Conservation (phyloP, 2,888 invertebrate species). For the Falcaria lacertinaria region DNA sequence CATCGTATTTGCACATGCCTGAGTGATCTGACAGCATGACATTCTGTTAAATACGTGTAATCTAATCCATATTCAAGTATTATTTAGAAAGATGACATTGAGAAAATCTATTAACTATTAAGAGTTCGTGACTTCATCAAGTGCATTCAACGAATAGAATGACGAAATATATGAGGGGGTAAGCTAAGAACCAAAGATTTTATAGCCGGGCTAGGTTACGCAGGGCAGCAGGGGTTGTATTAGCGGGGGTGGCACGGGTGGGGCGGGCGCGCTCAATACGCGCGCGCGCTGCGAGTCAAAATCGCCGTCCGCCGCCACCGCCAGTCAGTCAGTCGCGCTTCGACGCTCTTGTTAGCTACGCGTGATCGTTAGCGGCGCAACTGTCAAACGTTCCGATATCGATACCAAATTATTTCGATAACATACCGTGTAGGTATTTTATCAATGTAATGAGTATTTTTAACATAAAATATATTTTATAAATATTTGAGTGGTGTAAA, state of each 20-base stretch:
- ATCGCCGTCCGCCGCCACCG: constrained; percentile 24
- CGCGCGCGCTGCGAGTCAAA: constrained; percentile 62
- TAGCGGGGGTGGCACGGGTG: constrained; percentile 56
- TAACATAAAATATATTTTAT: too few species aligned
- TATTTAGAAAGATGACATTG: background rate
- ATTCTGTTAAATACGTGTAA: too few species aligned
- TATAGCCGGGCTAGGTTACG: constrained; percentile 37
- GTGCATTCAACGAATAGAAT: constrained; percentile 18
- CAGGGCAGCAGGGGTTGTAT: constrained; percentile 49
- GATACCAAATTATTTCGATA: constrained; percentile 48
- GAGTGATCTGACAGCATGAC: too few species aligned
- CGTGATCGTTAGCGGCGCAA: constrained; percentile 37
- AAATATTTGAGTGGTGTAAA: too few species aligned
- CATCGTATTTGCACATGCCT: too few species aligned
- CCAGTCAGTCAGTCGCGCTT: constrained; percentile 69
- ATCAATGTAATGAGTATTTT: too few species aligned
- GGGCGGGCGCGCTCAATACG: constrained; percentile 71
- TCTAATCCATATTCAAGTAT: too few species aligned
- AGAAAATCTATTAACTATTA: constrained; percentile 12
- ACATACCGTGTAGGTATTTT: constrained; percentile 59
- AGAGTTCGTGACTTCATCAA: constrained; percentile 10
- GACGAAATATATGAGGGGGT: constrained; percentile 21
- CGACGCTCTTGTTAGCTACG: constrained; percentile 50
- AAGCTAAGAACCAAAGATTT: constrained; percentile 37
- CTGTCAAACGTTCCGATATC: constrained; percentile 67